Percentiles rank a stretch among this genome's conserved stretches.
These are phyloP conservation scores for Cercocebus atys DNA, from an alignment of 2,113 vertebrate genomes.

Conservation along the genomic window DNA sequence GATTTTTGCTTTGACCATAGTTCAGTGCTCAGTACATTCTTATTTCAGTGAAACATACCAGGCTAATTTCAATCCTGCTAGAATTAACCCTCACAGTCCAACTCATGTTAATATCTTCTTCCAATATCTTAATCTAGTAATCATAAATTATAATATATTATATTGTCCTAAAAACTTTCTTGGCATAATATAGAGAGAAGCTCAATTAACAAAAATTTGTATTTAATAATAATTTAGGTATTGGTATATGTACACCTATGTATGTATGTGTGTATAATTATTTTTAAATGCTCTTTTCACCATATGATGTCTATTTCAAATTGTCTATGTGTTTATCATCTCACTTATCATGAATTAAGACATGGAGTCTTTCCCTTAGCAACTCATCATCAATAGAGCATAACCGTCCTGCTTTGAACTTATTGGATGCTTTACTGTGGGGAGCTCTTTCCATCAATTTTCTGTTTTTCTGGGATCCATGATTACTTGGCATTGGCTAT, in stretches of 20 bases:
- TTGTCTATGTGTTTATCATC: background rate
- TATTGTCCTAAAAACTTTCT: background rate
- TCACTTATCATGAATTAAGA: background rate
- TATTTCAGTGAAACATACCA: slow-evolving; percentile 15
- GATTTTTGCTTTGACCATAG: background rate
- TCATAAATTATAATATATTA: background rate
- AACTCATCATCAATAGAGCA: background rate
- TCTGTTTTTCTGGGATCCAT: background rate
- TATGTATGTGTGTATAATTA: background rate
- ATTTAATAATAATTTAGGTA: background rate
- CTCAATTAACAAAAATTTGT: background rate
- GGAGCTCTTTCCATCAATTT: background rate
- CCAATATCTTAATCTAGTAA: background rate
- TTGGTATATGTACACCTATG: background rate
- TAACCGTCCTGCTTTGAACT: background rate
- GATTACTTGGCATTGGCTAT: background rate
- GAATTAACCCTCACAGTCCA: background rate
- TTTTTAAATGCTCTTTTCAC: background rate
- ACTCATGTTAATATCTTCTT: background rate
- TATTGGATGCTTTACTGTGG: background rate
- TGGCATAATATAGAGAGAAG: background rate
- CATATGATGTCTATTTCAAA: background rate
- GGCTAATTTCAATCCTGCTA: background rate
- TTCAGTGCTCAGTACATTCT: background rate
- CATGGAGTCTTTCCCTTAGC: background rate